A percentile compares a stretch with the other conserved stretches of the same genome.
Conservation (phyloP, 2,888 invertebrate species). For the Carpatolechia fugitivella region DNA sequence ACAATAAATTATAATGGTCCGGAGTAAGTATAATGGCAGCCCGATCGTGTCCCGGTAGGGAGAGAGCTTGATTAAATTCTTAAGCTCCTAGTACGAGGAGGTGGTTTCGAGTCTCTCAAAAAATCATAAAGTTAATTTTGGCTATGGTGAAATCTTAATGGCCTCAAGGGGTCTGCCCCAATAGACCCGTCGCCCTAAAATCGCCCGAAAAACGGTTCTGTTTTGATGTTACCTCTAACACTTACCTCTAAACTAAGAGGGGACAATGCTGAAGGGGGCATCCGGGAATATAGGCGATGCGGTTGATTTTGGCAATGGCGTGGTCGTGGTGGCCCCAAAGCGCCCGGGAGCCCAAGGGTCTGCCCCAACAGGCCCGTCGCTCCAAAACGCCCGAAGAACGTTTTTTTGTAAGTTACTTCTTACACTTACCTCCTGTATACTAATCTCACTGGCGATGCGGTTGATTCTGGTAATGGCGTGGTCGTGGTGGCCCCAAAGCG, state of each 20-base stretch:
- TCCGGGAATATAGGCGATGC: slow-evolving; percentile 88
- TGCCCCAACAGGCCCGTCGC: slow-evolving; percentile 93
- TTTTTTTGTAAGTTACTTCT: no score
- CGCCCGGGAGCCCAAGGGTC: slow-evolving; percentile 92
- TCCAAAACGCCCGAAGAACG: slow-evolving; percentile 87
- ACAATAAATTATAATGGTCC: no score
- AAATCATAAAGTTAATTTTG: slow-evolving; percentile 88
- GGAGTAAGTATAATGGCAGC: no score
- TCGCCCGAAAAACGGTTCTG: slow-evolving; percentile 88
- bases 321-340: slow-evolving; percentile 95
- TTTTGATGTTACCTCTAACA: no score
- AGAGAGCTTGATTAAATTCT: no score
- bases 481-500: slow-evolving; percentile 95
- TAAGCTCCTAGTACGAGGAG: no score
- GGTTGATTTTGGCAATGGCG: slow-evolving; percentile 89
- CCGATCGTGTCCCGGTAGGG: no score
- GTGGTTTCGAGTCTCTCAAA: no score
- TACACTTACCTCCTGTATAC: slow-evolving; percentile 86
- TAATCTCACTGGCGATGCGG: slow-evolving; percentile 87
- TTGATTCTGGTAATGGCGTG: slow-evolving; percentile 91
- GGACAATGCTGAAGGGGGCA: no score
- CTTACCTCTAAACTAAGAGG: slow-evolving; percentile 88
- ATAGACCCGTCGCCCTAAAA: slow-evolving; percentile 89
- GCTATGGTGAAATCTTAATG: slow-evolving; percentile 92
- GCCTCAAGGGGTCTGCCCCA: slow-evolving; percentile 96